A percentile compares a stretch with the other conserved stretches of the same genome.
These are phyloP conservation scores for Nycticebus coucang DNA, from an alignment of 2,113 vertebrate species.

Conservation along the genomic window DNA sequence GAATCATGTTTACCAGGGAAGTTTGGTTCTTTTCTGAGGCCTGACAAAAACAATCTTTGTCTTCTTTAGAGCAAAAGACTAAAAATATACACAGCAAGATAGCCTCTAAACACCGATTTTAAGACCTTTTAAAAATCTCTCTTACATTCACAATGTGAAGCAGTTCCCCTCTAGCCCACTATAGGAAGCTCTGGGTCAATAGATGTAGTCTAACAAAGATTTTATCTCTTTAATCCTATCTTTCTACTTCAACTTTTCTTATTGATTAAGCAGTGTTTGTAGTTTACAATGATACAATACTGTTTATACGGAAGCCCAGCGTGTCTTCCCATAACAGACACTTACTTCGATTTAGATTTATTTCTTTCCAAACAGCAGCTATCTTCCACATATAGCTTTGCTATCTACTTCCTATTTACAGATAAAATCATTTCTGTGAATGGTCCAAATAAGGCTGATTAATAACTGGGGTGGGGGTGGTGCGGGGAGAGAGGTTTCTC, in stretches of 20 bases:
- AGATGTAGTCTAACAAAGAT: constrained; percentile 69
- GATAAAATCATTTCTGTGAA: neutral
- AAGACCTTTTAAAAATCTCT: constrained; percentile 34
- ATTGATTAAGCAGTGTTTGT: constrained; percentile 73
- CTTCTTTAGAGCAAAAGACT: constrained; percentile 57
- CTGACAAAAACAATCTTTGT: neutral
- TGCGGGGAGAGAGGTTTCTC: fast-evolving
- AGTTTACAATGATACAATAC: constrained; percentile 54
- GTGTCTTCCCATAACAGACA: constrained; percentile 59
- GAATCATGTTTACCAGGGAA: neutral
- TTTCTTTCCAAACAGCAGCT: constrained; percentile 74
- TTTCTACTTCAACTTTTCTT: constrained; percentile 65
- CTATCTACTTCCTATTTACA: constrained; percentile 57
- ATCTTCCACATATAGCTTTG: constrained; percentile 47
- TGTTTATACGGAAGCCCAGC: constrained; percentile 42
- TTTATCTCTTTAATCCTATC: constrained; percentile 70
- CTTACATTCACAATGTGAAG: constrained; percentile 40
- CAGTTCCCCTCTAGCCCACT: constrained; percentile 21
- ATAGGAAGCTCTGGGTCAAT: constrained; percentile 62
- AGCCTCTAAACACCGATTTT: neutral
- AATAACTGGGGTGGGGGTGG: neutral
- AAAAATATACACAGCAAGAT: neutral
- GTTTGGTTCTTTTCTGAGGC: neutral
- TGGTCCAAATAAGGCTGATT: neutral
- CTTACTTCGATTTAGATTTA: constrained; percentile 72